These are phyloP conservation scores for Xylota segnis DNA, from an alignment of 2,888 invertebrate species.

Conservation along the genomic window DNA sequence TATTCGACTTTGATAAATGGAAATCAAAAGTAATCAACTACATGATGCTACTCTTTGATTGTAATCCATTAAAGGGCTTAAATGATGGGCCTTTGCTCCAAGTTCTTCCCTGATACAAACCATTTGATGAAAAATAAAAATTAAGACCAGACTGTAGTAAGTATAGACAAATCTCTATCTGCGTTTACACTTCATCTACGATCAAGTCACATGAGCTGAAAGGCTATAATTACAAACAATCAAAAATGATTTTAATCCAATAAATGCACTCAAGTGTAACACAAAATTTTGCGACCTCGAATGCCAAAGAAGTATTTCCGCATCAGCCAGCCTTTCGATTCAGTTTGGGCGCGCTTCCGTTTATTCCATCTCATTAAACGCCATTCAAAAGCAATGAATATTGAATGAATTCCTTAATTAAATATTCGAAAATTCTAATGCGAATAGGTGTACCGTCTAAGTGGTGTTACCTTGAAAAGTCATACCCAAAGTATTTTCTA, in stretches of 20 bases:
- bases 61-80: no score
- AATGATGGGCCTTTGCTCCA: no score
- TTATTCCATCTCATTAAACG: constrained; percentile 38
- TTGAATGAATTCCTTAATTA: constrained; percentile 17
- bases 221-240: background rate
- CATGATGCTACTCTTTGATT: no score
- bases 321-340: background rate
- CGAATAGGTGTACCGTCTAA: constrained; percentile 2
- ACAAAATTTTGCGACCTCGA: background rate
- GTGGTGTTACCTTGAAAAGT: background rate
- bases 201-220: no score
- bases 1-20: no score
- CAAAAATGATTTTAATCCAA: background rate
- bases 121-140: no score
- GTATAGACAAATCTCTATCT: no score
- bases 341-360: background rate
- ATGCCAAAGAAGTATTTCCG: background rate
- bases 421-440: constrained; percentile 15
- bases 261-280: background rate
- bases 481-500: background rate
- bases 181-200: no score
- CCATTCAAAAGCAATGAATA: constrained; percentile 37
- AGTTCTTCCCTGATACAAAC: no score
- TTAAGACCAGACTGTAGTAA: no score
- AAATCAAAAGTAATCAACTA: no score